phyloP scores from a whole-genome alignment of 2,888 invertebrate species.

The Antheraea assamensis region DNA sequence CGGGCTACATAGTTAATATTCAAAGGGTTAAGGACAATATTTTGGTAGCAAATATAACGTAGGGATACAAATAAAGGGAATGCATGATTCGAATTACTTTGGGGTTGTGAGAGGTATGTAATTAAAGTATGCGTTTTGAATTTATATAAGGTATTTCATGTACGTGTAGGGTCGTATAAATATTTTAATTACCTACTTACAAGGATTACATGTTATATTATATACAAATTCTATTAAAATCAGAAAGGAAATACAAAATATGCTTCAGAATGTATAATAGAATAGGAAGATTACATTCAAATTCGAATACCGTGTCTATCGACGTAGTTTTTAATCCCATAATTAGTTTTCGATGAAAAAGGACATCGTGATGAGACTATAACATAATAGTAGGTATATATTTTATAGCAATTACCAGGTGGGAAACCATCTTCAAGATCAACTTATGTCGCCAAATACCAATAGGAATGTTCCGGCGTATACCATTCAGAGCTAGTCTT shows the following conservation, averaged over 20 bases:
- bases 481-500: too few relatives aligned
- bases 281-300: too few relatives aligned
- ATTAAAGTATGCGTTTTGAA: conserved; percentile 32
- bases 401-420: too few relatives aligned
- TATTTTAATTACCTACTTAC: conserved; percentile 1
- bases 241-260: background rate
- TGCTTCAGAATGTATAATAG: background rate
- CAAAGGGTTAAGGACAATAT: conserved; percentile 68
- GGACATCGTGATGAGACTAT: too few relatives aligned
- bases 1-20: conserved; percentile 71
- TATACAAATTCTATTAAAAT: background rate
- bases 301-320: too few relatives aligned
- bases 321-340: too few relatives aligned
- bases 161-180: background rate
- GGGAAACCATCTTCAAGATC: too few relatives aligned
- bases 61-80: conserved; percentile 60
- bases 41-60: conserved; percentile 58
- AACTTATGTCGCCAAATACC: too few relatives aligned
- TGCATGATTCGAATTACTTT: conserved; percentile 56
- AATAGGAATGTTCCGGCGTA: too few relatives aligned
- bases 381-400: too few relatives aligned
- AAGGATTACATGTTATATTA: background rate
- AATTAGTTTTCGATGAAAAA: too few relatives aligned
- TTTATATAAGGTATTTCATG: conserved; percentile 4
- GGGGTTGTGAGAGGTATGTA: conserved; percentile 38